A percentile compares a stretch with the other conserved stretches of the same genome.
These are phyloP conservation scores for Piprites chloris DNA, from an alignment of 2,113 vertebrate genomes.

Conservation along the genomic window DNA sequence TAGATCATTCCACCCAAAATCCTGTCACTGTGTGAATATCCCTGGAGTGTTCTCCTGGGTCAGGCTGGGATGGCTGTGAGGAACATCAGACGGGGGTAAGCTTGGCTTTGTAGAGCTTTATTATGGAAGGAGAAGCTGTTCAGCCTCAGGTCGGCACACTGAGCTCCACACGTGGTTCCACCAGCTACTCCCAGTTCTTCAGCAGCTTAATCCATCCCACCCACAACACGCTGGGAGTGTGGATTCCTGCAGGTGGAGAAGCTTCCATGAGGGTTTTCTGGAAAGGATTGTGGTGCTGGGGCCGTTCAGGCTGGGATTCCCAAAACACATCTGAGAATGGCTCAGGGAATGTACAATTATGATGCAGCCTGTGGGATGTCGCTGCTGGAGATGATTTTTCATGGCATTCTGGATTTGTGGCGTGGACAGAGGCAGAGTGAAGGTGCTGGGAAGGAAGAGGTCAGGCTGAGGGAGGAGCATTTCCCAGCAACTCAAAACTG, in stretches of 20 bases:
- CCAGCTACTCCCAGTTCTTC: background rate
- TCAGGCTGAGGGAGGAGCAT: background rate
- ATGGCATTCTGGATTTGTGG: background rate
- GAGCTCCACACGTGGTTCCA: background rate
- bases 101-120: background rate
- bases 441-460: background rate
- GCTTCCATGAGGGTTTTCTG: background rate
- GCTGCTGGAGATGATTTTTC: fast-evolving
- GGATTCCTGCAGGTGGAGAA: background rate
- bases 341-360: fast-evolving
- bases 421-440: background rate
- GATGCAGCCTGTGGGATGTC: fast-evolving
- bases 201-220: background rate
- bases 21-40: fast-evolving
- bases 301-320: too few relatives aligned
- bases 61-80: background rate
- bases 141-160: fast-evolving
- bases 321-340: fast-evolving
- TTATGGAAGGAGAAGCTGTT: background rate
- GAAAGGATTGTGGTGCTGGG: background rate
- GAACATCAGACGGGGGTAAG: fast-evolving
- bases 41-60: background rate
- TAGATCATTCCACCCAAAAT: background rate
- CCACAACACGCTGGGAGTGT: background rate
- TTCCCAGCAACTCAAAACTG: too few relatives aligned